Evolutionary conservation across 2,888 invertebrate genomes (phyloP), one percentile per base, ranked within the genome.

Genomic region (Drosophila phalerata): DNA sequence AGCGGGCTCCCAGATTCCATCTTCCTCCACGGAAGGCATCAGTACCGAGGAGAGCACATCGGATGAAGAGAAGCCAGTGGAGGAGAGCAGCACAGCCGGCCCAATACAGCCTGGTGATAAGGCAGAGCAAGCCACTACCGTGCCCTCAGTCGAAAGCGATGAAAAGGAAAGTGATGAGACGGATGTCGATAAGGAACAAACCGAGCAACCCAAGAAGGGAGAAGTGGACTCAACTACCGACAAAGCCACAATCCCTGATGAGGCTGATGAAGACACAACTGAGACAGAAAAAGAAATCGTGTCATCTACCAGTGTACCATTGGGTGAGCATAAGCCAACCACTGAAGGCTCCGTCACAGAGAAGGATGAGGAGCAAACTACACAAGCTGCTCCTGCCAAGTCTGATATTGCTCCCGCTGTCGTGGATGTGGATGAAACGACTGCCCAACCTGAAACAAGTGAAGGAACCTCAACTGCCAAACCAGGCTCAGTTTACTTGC

Each of bases 401-500:
- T 60, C 85, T 28, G 84, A 81, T 32, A 38, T 49, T 66, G 19
- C 38, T 25, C 74, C 84, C 28, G 25, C 40, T 17, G 49, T 47
- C 32, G 17, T 15, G 19, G 79, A 70, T 43, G 32, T 17, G 25
- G 66, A 70, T 45, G 32, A 63, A 51, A 52, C 51, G n/a, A 69
- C 80, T 34, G 63, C 11, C 5, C 51, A 66, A 19, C 68, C 81
- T 4, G 73, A 75, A n/a, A 38, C 57, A 25, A 62, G 40, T 13
- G 74, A 77, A 15, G 76, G 76, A 17, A 48, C 62, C 10, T 69
- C 77, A 32, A 85, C 84, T n/a, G 77, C 69, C 17, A 77, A 81
- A 15, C 74, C 72, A 30, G 48, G 64, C 5, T 28, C 56, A n/a
- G 58, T 51, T 37, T 84, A 84, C 53, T 56, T 86, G 58, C 81